Evolutionary conservation across 2,888 invertebrate genomes (phyloP), one percentile per base, ranked within the genome.

Genomic region (Cylloceria caligata): DNA sequence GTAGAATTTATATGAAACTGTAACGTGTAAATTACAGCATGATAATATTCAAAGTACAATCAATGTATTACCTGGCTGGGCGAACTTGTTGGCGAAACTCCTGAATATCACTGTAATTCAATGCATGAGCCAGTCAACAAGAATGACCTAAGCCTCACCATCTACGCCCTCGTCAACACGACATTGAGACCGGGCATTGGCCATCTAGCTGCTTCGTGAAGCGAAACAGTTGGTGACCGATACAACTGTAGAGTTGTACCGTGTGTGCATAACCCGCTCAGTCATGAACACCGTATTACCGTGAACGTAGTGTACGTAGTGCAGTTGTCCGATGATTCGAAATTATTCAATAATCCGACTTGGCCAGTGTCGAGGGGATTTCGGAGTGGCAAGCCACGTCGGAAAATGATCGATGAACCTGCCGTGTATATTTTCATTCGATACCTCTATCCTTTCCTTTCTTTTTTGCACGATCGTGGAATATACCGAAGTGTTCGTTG

Each of bases 291-390:
- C 16, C 13, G 36, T 68, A 30, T 21, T n/a, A 34, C 1, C 19
- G 11, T 7, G 45, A 30, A 47, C 34, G 52, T 19, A 7, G 34
- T 9, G 39, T 55, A 55, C 55, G 52, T 39, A 39, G 24, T 30
- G 30, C n/a, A 64, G 69, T 6, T 47, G 73, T 65, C 34, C 69
- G 73, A 69, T 78, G 73, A 81, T 78, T 78, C 65, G 65, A 75
- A 82, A 82, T 82, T 82, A 82, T 82, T 82, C 78, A 79, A 82
- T 82, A 82, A 82, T 78, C 81, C 71, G 67, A 42, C 69, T 71
- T n/a, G 57, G 64, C 67, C 64, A 55, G 24, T 4, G 39, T 65
- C 71, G 69, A 34, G 74, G 77, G 49, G 74, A 69, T 69, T 69
- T 13, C 34, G 34, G 16, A 34, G 34, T 34, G 36, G n/a, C 19